Evolutionary conservation across 2,888 invertebrate species (phyloP).

Genomic region (Andricus quercusramuli): DNA sequence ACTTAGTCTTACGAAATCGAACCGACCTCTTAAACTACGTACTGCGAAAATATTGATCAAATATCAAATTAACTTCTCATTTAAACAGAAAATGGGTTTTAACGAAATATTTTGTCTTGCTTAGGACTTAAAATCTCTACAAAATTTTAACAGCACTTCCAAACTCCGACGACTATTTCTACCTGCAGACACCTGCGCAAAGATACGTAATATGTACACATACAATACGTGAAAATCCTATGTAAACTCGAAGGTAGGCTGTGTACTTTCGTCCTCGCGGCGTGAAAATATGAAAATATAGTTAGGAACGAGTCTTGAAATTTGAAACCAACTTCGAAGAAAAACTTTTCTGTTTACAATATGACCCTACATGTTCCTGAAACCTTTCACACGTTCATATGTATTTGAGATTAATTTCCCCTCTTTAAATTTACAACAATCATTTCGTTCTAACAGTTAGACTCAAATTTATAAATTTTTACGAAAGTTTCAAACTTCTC

Average conservation of each 20-base stretch:
- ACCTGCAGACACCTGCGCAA: constrained; percentile 50
- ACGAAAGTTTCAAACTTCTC: neutral
- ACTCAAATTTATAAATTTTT: neutral
- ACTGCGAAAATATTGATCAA: neutral
- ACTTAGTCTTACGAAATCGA: neutral
- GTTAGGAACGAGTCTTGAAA: constrained; percentile 32
- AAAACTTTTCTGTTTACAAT: constrained; percentile 13
- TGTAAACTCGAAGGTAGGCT: constrained; percentile 41
- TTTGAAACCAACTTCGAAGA: constrained; percentile 26
- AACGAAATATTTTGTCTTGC: neutral
- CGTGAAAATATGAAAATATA: constrained; percentile 12
- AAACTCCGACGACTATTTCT: constrained; percentile 23
- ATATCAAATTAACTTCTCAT: neutral
- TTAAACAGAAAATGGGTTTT: neutral
- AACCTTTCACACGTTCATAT: constrained; percentile 28
- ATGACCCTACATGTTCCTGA: neutral
- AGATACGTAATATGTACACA: constrained; percentile 47
- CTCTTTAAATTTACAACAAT: neutral
- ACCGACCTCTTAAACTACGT: neutral
- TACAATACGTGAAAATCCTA: constrained; percentile 46
- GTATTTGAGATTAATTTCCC: constrained; percentile 22
- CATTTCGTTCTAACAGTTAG: neutral
- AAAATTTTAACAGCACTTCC: constrained; percentile 12
- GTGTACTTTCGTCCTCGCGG: constrained; percentile 37
- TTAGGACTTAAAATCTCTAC: neutral